These are phyloP conservation scores for Pantherophis vulpinus DNA, from an alignment of 2,797 vertebrate genomes.

Conservation along the genomic window DNA sequence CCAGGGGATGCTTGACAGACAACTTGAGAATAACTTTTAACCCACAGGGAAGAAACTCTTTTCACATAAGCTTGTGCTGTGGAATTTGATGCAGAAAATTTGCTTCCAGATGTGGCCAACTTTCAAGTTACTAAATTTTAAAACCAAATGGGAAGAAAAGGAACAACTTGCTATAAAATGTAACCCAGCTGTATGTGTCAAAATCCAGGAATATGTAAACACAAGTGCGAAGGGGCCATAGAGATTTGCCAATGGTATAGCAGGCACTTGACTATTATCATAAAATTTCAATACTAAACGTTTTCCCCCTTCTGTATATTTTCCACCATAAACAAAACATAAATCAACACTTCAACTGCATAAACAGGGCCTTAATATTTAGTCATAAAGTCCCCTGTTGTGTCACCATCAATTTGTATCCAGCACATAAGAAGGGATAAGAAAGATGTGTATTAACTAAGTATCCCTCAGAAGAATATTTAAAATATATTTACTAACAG, in stretches of 20 bases:
- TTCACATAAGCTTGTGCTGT: conserved; percentile 46
- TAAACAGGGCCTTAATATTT: conserved; percentile 55
- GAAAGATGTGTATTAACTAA: conserved; percentile 33
- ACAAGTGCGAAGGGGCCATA: conserved; percentile 43
- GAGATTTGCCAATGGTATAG: conserved; percentile 53
- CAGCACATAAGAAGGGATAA: conserved; percentile 7
- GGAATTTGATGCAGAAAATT: conserved; percentile 62
- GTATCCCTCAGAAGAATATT: conserved; percentile 37
- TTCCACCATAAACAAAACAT: conserved; percentile 61
- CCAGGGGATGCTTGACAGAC: conserved; percentile 60
- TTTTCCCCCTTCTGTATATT: conserved; percentile 66
- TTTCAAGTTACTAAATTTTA: conserved; percentile 47
- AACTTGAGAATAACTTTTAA: conserved; percentile 57
- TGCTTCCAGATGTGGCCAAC: conserved; percentile 58
- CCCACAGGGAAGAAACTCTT: conserved; percentile 53
- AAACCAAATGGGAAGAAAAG: conserved; percentile 58
- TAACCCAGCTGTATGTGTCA: conserved; percentile 64
- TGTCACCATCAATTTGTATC: conserved; percentile 30
- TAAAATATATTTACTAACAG: conserved; percentile 37
- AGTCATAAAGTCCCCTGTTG: conserved; percentile 22
- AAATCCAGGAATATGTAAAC: conserved; percentile 63
- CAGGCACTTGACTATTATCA: conserved; percentile 48
- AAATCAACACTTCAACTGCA: conserved; percentile 56
- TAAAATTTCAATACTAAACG: conserved; percentile 54
- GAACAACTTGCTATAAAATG: conserved; percentile 64